Evolutionary conservation across 2,113 vertebrate species (phyloP).

Genomic region (Prietella phreatophila): DNA sequence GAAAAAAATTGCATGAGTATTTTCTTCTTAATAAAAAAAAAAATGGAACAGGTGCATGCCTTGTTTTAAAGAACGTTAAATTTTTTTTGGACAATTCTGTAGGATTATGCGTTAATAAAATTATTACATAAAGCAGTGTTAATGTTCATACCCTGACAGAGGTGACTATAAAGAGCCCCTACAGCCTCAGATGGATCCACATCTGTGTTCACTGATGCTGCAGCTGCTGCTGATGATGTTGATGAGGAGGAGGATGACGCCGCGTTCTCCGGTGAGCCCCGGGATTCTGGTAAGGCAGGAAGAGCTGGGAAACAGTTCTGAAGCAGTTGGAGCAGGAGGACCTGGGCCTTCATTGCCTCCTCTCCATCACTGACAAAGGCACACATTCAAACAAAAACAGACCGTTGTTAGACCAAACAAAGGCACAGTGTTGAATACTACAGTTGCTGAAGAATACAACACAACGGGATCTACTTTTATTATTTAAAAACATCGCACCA

Average conservation of each 20-base stretch:
- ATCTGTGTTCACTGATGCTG: constrained; percentile 57
- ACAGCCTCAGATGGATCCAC: constrained; percentile 72
- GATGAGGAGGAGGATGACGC: not conserved
- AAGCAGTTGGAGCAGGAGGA: constrained; percentile 86
- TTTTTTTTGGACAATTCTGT: not conserved
- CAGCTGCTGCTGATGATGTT: constrained; percentile 35
- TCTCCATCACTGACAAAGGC: constrained; percentile 75
- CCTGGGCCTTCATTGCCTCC: constrained; percentile 83
- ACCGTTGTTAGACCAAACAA: not conserved
- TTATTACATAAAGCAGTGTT: not conserved
- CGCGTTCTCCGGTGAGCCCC: constrained; percentile 50
- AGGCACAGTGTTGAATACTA: too few relatives aligned
- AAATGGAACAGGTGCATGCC: not conserved
- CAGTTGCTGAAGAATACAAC: not conserved
- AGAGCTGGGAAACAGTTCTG: constrained; percentile 90
- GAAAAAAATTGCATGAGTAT: not conserved
- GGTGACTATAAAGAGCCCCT: constrained; percentile 81
- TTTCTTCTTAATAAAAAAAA: not conserved
- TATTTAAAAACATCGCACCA: not conserved
- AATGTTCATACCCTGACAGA: constrained; percentile 82
- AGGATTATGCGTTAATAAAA: not conserved
- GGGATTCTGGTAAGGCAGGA: constrained; percentile 67
- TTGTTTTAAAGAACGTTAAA: not conserved
- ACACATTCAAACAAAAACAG: not conserved
- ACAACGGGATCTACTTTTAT: not conserved